These are phyloP conservation scores for Apostichopus parvimensis DNA, from an alignment of 35 echinoderm and acorn worm species.

Conservation along the genomic window DNA sequence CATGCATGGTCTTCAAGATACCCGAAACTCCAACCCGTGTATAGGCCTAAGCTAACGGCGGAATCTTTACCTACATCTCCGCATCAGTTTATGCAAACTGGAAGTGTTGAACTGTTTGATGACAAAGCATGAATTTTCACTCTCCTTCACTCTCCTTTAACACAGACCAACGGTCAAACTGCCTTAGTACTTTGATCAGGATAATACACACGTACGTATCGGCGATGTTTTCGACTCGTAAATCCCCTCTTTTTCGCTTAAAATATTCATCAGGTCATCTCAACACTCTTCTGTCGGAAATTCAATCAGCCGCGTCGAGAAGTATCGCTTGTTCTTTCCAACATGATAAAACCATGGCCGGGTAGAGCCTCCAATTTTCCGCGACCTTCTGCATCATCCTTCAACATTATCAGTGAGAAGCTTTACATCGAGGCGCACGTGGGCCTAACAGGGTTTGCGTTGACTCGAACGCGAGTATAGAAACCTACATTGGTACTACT, in stretches of 20 bases:
- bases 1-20: too few species aligned
- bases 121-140: too few species aligned
- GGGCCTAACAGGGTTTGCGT: slow-evolving; percentile 39
- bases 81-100: too few species aligned
- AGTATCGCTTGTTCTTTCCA: slow-evolving; percentile 44
- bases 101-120: too few species aligned
- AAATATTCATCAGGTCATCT: slow-evolving; percentile 47
- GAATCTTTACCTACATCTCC: too few species aligned
- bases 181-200: too few species aligned
- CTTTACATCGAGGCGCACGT: background rate
- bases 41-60: too few species aligned
- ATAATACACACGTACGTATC: too few species aligned
- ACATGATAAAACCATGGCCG: slow-evolving; percentile 20
- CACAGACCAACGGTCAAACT: too few species aligned
- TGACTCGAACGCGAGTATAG: background rate
- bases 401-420: background rate
- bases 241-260: slow-evolving; percentile 19
- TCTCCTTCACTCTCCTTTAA: too few species aligned
- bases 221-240: background rate
- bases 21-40: too few species aligned
- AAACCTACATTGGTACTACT: background rate
- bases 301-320: slow-evolving; percentile 44
- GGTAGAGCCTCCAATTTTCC: slow-evolving; percentile 8
- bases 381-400: background rate
- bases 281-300: slow-evolving; percentile 31